Conservation (phyloP, 2,113 vertebrate species). For the Carassius gibelio region DNA sequence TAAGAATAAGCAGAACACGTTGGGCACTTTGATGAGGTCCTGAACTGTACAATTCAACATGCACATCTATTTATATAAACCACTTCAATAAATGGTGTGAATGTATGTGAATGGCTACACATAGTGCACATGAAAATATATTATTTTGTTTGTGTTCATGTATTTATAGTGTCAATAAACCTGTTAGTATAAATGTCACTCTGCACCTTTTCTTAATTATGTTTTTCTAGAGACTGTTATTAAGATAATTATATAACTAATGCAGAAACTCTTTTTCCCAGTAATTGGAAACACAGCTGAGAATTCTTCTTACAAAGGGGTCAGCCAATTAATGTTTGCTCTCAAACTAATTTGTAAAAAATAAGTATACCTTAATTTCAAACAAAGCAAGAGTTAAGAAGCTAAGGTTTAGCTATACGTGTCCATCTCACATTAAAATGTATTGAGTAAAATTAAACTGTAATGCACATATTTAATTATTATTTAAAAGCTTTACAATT, state of each 20-base stretch:
- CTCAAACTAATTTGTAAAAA: background rate
- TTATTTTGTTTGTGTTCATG: background rate
- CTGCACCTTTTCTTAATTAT: constrained; percentile 7
- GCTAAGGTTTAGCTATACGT: background rate
- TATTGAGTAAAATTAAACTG: background rate
- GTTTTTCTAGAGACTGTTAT: background rate
- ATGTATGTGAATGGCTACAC: background rate
- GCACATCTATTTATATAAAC: background rate
- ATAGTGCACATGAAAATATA: background rate
- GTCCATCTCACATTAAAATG: background rate
- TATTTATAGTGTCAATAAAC: constrained; percentile 17
- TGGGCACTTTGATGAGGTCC: background rate
- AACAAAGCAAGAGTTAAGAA: background rate
- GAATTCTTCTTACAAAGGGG: background rate
- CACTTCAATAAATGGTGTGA: background rate
- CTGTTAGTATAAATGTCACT: background rate
- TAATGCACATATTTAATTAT: background rate
- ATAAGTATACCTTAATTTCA: background rate
- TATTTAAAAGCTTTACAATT: background rate
- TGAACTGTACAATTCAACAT: constrained; percentile 13
- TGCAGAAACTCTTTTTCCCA: background rate
- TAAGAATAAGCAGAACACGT: background rate
- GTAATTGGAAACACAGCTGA: background rate
- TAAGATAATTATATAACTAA: background rate
- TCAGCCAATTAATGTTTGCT: background rate